Percentiles rank a stretch among this genome's conserved stretches.
Conservation (phyloP, 2,888 invertebrate genomes). For the Orthosia gracilis region DNA sequence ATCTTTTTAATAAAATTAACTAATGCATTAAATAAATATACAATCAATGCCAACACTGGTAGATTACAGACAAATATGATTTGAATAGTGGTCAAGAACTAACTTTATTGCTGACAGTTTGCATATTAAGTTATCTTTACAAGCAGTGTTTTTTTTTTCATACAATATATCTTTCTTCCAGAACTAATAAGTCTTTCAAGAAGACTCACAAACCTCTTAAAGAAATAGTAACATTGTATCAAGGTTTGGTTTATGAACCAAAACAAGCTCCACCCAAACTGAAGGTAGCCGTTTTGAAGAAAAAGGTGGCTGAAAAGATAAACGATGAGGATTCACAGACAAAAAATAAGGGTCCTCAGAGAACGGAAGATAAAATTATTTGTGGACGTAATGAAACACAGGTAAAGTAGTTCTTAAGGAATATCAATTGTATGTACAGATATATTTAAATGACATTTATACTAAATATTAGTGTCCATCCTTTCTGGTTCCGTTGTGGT, state of each 20-base stretch:
- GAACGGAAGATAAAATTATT: slow-evolving; percentile 87
- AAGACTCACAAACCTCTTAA: slow-evolving; percentile 66
- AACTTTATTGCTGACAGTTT: too few relatives aligned
- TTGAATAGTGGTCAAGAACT: too few relatives aligned
- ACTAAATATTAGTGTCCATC: too few relatives aligned
- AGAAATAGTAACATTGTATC: slow-evolving; percentile 55
- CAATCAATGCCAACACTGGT: too few relatives aligned
- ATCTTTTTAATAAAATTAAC: too few relatives aligned
- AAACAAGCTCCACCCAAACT: slow-evolving; percentile 64
- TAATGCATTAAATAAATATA: too few relatives aligned
- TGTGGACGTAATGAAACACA: slow-evolving; percentile 83
- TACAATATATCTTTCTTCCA: slow-evolving; percentile 64
- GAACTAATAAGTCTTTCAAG: slow-evolving; percentile 79
- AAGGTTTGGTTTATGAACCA: slow-evolving; percentile 68
- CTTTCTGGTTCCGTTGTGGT: too few relatives aligned
- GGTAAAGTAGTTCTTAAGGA: slow-evolving; percentile 66
- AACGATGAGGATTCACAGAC: slow-evolving; percentile 78
- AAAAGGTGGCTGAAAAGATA: slow-evolving; percentile 51
- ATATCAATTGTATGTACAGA: too few relatives aligned
- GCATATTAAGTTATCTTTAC: too few relatives aligned
- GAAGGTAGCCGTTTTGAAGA: slow-evolving; percentile 72
- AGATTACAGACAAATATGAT: too few relatives aligned
- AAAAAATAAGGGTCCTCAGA: slow-evolving; percentile 88
- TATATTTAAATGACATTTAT: too few relatives aligned
- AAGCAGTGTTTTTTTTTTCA: too few relatives aligned